These are phyloP conservation scores for Drosophila glabriapex DNA, from an alignment of 2,888 invertebrate species.

Conservation along the genomic window DNA sequence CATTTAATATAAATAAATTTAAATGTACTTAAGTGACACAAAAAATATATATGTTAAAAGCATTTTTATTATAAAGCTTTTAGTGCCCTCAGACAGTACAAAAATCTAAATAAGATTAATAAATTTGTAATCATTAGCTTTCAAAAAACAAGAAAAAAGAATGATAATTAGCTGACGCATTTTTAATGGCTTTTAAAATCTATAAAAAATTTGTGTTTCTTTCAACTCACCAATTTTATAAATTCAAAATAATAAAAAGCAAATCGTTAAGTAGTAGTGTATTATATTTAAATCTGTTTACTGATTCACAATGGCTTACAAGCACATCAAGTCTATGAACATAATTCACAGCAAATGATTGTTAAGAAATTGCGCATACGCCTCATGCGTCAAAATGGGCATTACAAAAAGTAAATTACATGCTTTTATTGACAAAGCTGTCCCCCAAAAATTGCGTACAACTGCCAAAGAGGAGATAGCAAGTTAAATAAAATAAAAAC, in stretches of 20 bases:
- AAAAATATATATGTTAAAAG: neutral
- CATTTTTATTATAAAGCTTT: neutral
- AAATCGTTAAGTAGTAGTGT: neutral
- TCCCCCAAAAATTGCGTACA: neutral
- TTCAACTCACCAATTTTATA: neutral
- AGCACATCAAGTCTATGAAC: neutral
- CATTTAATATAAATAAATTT: neutral
- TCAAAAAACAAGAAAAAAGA: neutral
- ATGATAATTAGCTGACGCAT: constrained; percentile 4
- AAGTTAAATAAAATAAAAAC: constrained; percentile 18
- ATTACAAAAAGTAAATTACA: neutral
- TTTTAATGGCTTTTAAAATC: constrained; percentile 4
- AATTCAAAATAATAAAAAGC: neutral
- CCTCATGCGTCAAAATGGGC: neutral
- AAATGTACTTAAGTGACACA: too few species aligned
- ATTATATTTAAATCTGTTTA: neutral
- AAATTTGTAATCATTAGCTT: neutral
- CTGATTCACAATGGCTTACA: neutral
- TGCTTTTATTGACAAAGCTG: neutral
- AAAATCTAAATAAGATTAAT: constrained; percentile 1
- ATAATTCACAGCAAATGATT: neutral
- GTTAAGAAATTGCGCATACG: constrained; percentile 38
- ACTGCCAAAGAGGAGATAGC: constrained; percentile 1
- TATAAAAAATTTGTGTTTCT: neutral
- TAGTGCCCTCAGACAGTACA: neutral